Evolutionary conservation across 2,888 invertebrate genomes (phyloP).

Genomic region (Leptopterna dolabrata): DNA sequence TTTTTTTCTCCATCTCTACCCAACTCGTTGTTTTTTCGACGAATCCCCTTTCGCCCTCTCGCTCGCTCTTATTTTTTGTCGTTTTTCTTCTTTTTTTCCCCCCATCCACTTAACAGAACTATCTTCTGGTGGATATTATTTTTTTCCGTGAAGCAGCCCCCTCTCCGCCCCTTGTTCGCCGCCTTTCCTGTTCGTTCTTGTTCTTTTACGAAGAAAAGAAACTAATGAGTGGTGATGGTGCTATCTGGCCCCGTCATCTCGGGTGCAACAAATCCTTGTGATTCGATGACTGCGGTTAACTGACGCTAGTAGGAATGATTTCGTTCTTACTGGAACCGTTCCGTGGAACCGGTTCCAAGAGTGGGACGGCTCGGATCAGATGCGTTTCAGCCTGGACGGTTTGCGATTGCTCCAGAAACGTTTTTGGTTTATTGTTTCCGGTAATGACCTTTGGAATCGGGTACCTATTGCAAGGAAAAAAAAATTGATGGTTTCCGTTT

Average conservation of each 20-base stretch:
- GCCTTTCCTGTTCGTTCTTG: neutral
- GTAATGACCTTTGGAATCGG: too few species aligned
- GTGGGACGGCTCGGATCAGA: too few species aligned
- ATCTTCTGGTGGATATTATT: conserved; percentile 36
- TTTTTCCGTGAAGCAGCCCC: conserved; percentile 2
- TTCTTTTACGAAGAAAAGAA: neutral
- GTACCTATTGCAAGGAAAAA: too few species aligned
- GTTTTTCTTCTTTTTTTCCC: neutral
- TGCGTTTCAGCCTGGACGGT: too few species aligned
- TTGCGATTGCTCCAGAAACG: too few species aligned
- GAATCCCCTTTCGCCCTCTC: neutral
- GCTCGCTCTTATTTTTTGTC: neutral
- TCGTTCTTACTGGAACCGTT: too few species aligned
- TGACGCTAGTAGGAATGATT: too few species aligned
- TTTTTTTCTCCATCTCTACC: neutral
- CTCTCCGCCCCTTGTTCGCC: neutral
- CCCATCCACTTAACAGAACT: conserved; percentile 27
- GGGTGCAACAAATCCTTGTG: neutral
- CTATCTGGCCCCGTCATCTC: neutral
- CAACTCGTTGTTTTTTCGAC: conserved; percentile 1
- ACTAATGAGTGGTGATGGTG: conserved; percentile 11
- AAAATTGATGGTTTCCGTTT: too few species aligned
- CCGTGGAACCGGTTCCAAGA: too few species aligned
- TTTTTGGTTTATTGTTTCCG: too few species aligned
- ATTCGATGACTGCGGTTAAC: neutral